These are phyloP conservation scores for Echeneis naucrates DNA, from an alignment of 2,797 vertebrate species.

Conservation along the genomic window DNA sequence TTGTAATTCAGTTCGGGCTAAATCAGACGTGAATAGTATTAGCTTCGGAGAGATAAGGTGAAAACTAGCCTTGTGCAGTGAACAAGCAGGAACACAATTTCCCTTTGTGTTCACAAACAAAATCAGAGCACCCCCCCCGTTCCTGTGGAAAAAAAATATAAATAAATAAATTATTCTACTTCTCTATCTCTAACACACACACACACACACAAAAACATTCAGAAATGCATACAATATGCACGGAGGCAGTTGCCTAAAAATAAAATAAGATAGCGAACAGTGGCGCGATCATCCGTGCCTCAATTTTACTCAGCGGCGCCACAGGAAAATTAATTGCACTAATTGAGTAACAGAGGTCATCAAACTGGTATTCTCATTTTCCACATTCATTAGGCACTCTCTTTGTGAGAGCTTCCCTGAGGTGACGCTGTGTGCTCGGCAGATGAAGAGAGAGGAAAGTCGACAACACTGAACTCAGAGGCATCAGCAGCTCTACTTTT, in stretches of 20 bases:
- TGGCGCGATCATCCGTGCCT: constrained; percentile 79
- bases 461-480: constrained; percentile 30
- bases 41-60: constrained; percentile 56
- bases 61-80: constrained; percentile 53
- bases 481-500: constrained; percentile 8
- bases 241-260: constrained; percentile 65
- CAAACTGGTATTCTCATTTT: constrained; percentile 90
- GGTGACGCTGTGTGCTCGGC: constrained; percentile 63
- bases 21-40: constrained; percentile 65
- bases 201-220: not conserved
- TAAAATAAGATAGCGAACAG: constrained; percentile 73
- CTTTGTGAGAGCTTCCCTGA: constrained; percentile 76
- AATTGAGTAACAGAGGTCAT: constrained; percentile 93
- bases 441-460: constrained; percentile 46
- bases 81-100: constrained; percentile 61
- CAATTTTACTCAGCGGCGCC: constrained; percentile 87
- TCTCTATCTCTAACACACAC: constrained; percentile 15
- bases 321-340: constrained; percentile 94
- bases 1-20: constrained; percentile 61
- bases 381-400: constrained; percentile 87
- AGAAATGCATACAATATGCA: not conserved
- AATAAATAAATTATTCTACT: constrained; percentile 7
- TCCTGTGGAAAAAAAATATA: not conserved
- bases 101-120: constrained; percentile 54
- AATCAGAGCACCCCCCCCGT: constrained; percentile 34